Evolutionary conservation across 2,113 vertebrate genomes (phyloP), one percentile per base, ranked within the genome.

Genomic region (Plecturocebus donacophilus): DNA sequence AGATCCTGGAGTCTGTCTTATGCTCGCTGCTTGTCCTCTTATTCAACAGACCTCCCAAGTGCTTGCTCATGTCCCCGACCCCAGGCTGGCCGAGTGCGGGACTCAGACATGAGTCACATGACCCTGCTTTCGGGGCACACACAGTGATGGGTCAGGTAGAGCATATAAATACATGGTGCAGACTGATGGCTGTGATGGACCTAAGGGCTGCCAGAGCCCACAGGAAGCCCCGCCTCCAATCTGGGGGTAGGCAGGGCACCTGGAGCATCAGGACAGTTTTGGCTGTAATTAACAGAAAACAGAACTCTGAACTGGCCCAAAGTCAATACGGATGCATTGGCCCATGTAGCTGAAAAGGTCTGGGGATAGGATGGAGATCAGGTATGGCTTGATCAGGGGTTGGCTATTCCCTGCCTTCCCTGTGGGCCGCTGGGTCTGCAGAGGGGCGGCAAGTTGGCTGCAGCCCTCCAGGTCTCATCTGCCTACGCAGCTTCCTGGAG

Each of bases 81-180:
- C 32, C 0, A 49, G 49, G 6, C 23, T n/a, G 82, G 27, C 66
- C 40, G 35, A 40, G 16, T 5, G 45, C 47, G 32, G 23, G 30
- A 45, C 80, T 83, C 42, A 9, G 68, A n/a, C 0, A 3, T 6
- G 54, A 27, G 68, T 20, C 79, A 56, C 40, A 6, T 8, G 32
- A 9, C 35, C 52, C 52, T 1, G 77, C 47, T 70, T 6, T n/a
- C 54, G 6, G 91, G 47, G 83, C 8, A 14, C 32, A 12, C 35
- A 2, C 1, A 0, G 27, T 20, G 12, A 12, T 14, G 35, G 56
- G 45, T 66, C 30, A 11, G 5, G 84, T 58, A 49, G 45, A 30
- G n/a, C 40, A n/a, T 25, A 5, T 35, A n/a, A 42, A n/a, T n/a
- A 1, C 16, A 0, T 6, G 71, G 49, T 6, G 1, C 25, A 52